A percentile compares a stretch with the other conserved stretches of the same genome.
These are phyloP conservation scores for Paracanthobrama guichenoti DNA, from an alignment of 2,113 vertebrate species.

Conservation along the genomic window DNA sequence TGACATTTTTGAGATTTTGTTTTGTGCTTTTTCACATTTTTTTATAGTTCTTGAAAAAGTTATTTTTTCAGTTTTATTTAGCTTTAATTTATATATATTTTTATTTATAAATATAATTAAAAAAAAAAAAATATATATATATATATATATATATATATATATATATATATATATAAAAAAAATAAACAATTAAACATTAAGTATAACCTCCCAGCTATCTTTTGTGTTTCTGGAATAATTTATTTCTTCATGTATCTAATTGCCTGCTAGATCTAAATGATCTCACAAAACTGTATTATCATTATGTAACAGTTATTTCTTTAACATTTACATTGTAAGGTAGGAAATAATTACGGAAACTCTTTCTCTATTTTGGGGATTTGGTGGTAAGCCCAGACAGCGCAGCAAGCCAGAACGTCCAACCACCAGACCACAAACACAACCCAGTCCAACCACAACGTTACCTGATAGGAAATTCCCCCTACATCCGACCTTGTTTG, in stretches of 20 bases:
- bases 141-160: no score
- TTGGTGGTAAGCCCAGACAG: slow-evolving; percentile 16
- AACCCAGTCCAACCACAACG: slow-evolving; percentile 24
- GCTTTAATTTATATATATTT: no score
- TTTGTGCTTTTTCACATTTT: not conserved
- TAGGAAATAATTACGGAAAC: slow-evolving; percentile 14
- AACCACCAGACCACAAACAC: slow-evolving; percentile 12
- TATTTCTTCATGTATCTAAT: not conserved
- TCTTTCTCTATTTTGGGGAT: slow-evolving; percentile 22
- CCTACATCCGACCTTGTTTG: not conserved
- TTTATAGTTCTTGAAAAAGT: not conserved
- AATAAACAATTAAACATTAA: not conserved
- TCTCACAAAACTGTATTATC: not conserved
- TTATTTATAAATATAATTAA: no score
- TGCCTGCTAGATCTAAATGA: not conserved
- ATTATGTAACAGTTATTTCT: slow-evolving; percentile 21
- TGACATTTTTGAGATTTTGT: not conserved
- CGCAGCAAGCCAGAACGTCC: slow-evolving; percentile 5
- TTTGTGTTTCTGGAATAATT: not conserved
- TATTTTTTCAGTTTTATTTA: no score
- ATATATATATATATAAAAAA: no score
- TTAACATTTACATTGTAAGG: slow-evolving; percentile 24
- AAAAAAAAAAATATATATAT: no score
- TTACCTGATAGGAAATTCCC: slow-evolving; percentile 23
- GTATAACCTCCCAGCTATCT: not conserved